Percentiles rank a stretch among this genome's conserved stretches.
These are phyloP conservation scores for Drosophila neotestacea DNA, from an alignment of 2,888 invertebrate species.

Conservation along the genomic window DNA sequence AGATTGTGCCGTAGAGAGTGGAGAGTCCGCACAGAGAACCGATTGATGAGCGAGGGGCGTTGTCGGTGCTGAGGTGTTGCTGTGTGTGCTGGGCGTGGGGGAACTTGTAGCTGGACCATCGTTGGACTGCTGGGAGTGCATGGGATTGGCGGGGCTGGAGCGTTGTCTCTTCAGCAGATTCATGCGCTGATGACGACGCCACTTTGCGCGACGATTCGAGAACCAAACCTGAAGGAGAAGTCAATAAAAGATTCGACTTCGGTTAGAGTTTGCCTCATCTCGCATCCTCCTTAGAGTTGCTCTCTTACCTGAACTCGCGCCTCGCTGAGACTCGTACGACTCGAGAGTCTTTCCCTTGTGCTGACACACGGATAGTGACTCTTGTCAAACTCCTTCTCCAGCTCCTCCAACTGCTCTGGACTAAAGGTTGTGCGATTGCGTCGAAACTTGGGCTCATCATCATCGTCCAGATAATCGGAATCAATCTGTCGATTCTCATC, in stretches of 20 bases:
- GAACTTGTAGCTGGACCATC: slow-evolving; percentile 74
- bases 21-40: slow-evolving; percentile 59
- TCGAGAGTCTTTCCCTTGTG: slow-evolving; percentile 95
- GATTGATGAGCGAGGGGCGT: slow-evolving; percentile 61
- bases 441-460: slow-evolving; percentile 96
- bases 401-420: slow-evolving; percentile 95
- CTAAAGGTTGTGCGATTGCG: slow-evolving; percentile 97
- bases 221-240: slow-evolving; percentile 93
- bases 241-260: not conserved
- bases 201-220: slow-evolving; percentile 99
- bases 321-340: slow-evolving; percentile 96
- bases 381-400: slow-evolving; percentile 97
- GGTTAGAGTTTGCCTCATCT: slow-evolving; percentile 17
- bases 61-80: slow-evolving; percentile 78
- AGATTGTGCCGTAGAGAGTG: slow-evolving; percentile 53
- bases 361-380: slow-evolving; percentile 98
- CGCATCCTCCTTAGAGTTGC: too few species aligned
- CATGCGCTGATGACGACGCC: slow-evolving; percentile 98
- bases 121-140: slow-evolving; percentile 78
- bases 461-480: slow-evolving; percentile 90
- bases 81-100: slow-evolving; percentile 82
- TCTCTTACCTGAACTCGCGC: slow-evolving; percentile 96
- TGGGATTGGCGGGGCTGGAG: slow-evolving; percentile 81
- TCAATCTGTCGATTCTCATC: slow-evolving; percentile 86
- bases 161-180: slow-evolving; percentile 93